Evolutionary conservation across 2,888 invertebrate species (phyloP), one percentile per base, ranked within the genome.

Genomic region (Sicus ferrugineus): DNA sequence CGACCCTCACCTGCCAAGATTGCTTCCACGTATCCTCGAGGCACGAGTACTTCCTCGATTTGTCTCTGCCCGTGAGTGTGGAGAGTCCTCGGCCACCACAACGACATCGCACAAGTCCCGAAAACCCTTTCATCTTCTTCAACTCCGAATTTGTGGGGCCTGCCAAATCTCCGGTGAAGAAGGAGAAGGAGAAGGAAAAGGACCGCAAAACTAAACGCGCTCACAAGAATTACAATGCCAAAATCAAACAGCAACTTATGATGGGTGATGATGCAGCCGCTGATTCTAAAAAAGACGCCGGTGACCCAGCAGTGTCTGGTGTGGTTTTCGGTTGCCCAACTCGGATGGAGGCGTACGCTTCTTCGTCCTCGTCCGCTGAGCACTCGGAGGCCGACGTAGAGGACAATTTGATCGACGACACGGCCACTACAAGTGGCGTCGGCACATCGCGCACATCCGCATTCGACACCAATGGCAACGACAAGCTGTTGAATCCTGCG

Each of bases 21-120:
- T 98, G 98, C 82, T 88, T 90, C 72, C 91, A 95, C 85, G 90
- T 92, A 14, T 96, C 96, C 0, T 92, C 94, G 79, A 89, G 94
- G 16, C 92, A 93, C 67, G 98, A 98, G 84, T 93, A 93, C 79
- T 98, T 99, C 86, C 88, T 98, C 67, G 98, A 99, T 86, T 89
- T 99, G 74, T 97, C 97, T 71, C 88, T 99, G 72, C 97, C 98
- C 0, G 93, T 98, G 23, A 90, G 90, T 61, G 88, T 90, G 2
- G 91, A 91, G 74, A 90, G 93, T 67, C 91, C 91, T 11, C 90
- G 92, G 75, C 92, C 92, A 1, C 92, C 93, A 0, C 86, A 90
- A 4, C 83, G 89, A 4, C 87, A 89, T 80, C 83, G 81, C 71
- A 78, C 76, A n/a, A 85, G 85, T 71, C 85, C 86, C 1, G 86